These are phyloP conservation scores for Pharmacophagus antenor DNA, from an alignment of 2,888 invertebrate species.

Conservation along the genomic window DNA sequence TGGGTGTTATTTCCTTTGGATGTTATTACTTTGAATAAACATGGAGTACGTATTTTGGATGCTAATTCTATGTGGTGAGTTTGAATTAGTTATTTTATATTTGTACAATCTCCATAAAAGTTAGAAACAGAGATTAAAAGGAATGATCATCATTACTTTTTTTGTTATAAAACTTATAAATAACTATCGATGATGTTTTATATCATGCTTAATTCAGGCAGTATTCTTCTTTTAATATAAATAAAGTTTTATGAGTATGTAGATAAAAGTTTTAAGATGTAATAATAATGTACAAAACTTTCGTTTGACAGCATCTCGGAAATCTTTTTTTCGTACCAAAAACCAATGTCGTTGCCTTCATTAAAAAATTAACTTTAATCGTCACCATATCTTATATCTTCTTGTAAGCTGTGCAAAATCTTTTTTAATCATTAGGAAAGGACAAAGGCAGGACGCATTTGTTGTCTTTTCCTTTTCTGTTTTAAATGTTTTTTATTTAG, in stretches of 20 bases:
- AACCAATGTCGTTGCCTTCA: background rate
- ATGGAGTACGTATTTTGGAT: constrained; percentile 40
- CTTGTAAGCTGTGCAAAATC: background rate
- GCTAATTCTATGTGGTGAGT: constrained; percentile 68
- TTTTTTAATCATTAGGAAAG: background rate
- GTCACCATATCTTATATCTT: too few species aligned
- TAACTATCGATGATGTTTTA: too few species aligned
- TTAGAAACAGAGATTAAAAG: too few species aligned
- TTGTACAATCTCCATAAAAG: too few species aligned
- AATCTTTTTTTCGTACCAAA: background rate
- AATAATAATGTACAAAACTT: too few species aligned
- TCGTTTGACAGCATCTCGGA: too few species aligned
- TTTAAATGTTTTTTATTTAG: background rate
- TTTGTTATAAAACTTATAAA: too few species aligned
- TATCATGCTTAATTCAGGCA: too few species aligned
- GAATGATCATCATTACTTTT: too few species aligned
- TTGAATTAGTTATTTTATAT: background rate
- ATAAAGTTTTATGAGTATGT: too few species aligned
- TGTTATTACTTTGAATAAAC: constrained; percentile 16
- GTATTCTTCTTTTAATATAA: too few species aligned
- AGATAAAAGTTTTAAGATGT: too few species aligned
- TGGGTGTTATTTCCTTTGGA: constrained; percentile 6
- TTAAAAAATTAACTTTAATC: background rate
- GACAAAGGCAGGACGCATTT: background rate
- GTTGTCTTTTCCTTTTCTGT: background rate